Base-by-base conservation (phyloP, 2,888 invertebrate species). In the Clepsis dumicolana region DNA sequence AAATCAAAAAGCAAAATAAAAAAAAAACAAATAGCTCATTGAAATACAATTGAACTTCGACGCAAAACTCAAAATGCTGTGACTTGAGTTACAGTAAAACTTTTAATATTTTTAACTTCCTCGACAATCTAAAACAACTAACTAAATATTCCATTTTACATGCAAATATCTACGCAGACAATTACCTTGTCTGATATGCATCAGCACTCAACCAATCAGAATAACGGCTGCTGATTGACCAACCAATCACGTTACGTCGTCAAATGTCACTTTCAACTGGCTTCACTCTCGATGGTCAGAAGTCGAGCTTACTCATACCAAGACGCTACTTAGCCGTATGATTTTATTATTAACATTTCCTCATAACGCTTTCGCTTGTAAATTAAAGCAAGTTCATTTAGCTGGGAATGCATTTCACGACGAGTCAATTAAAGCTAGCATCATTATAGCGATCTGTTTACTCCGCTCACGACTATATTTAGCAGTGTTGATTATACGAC, bases 391-490 rank as follows among this genome's bases (percentile, higher is more conserved):
- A 27, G 29, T 25, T 35, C 24, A 44, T 25, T 18, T n/a, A 68
- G 32, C 72, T 80, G 80, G 80, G 50, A 62, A 56, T 82, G 82
- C 83, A 85, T 88, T 90, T 87, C 86, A 82, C 86, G 86, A 88
- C 88, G 80, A 87, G 87, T 89, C 90, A 89, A 90, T 89, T 90
- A 88, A 85, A 87, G 71, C 77, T 71, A 74, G 72, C 83, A 81
- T 83, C 86, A 86, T 87, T 86, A 87, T 81, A 74, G 80, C 80
- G 80, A 81, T 77, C 82, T 84, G 84, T 82, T 85, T 83, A 81
- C 81, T 73, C 73, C 70, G 76, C 73, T 71, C 74, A 62, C 63
- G 71, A 73, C 74, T 64, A 53, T 72, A 71, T 80, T 77, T 77
- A 48, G 41, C 16, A 18, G 38, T 21, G 18, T 24, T 57, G n/a